phyloP scores from a whole-genome alignment of 2,797 vertebrate species.

The Clarias platycephalus region DNA sequence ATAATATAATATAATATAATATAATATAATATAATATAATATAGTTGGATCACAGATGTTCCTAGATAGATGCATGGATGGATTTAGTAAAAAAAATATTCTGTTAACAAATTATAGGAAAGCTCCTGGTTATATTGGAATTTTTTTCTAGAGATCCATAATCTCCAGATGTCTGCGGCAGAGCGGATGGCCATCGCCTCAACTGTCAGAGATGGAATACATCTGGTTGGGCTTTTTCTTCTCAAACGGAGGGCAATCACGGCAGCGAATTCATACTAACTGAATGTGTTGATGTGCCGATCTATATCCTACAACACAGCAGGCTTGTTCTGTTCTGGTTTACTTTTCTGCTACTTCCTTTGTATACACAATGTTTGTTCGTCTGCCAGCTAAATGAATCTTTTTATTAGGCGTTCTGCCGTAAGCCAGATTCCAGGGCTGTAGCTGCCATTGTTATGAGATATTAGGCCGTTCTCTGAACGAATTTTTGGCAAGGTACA shows the following conservation, averaged over 20 bases:
- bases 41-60: no score
- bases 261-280: slow-evolving; percentile 71
- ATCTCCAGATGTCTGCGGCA: slow-evolving; percentile 77
- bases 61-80: no score
- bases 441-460: slow-evolving; percentile 55
- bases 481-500: slow-evolving; percentile 38
- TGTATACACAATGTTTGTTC: slow-evolving; percentile 56
- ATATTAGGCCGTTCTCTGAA: slow-evolving; percentile 57
- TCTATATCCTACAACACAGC: slow-evolving; percentile 42
- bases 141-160: slow-evolving; percentile 62
- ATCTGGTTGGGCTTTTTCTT: slow-evolving; percentile 70
- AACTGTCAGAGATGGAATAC: slow-evolving; percentile 64
- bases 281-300: slow-evolving; percentile 59
- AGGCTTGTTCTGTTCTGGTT: slow-evolving; percentile 59
- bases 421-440: slow-evolving; percentile 61
- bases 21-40: no score
- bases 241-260: slow-evolving; percentile 62
- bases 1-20: no score
- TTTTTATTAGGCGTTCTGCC: slow-evolving; percentile 64
- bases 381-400: slow-evolving; percentile 55
- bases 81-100: slow-evolving; percentile 25
- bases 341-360: slow-evolving; percentile 55
- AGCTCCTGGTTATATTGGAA: slow-evolving; percentile 55
- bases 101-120: slow-evolving; percentile 65
- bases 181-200: slow-evolving; percentile 67